Percentiles rank a stretch among this genome's conserved stretches.
Evolutionary conservation across 1,140 invertebrate genomes (phyloP).

Genomic region (Neoseiulus cucumeris): DNA sequence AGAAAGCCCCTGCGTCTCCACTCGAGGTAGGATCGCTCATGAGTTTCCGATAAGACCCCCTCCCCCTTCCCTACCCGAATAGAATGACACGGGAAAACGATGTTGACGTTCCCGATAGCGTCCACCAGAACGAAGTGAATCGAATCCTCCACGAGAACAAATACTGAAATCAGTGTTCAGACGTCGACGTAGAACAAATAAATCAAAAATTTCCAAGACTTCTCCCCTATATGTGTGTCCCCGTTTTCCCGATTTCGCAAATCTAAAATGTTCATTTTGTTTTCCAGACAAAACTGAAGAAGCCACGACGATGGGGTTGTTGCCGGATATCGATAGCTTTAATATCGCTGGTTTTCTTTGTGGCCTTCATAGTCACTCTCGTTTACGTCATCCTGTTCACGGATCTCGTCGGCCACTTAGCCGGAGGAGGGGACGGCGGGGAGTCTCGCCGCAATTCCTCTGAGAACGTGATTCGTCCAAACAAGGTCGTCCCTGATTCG

Average conservation of each 20-base stretch:
- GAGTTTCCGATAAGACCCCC: too few species aligned
- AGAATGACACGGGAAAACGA: too few species aligned
- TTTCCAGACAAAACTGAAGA: background rate
- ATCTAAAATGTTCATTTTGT: background rate
- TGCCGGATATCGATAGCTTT: background rate
- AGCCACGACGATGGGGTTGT: constrained; percentile 1
- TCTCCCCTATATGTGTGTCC: too few species aligned
- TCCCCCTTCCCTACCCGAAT: too few species aligned
- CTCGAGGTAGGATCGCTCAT: background rate
- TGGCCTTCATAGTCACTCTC: background rate
- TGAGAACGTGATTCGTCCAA: background rate
- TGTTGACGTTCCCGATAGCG: too few species aligned
- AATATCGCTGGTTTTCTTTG: background rate
- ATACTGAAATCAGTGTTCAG: too few species aligned
- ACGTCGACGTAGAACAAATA: too few species aligned
- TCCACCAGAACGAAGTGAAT: too few species aligned
- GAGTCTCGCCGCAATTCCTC: background rate
- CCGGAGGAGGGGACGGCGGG: background rate
- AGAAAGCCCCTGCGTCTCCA: background rate
- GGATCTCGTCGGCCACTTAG: background rate
- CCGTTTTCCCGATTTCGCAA: too few species aligned
- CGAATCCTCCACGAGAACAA: too few species aligned
- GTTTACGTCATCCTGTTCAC: background rate
- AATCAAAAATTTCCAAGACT: too few species aligned
- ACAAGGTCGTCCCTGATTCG: too few species aligned